Conservation (phyloP, 1,140 invertebrate genomes). For the Dendrolimus punctatus region DNA sequence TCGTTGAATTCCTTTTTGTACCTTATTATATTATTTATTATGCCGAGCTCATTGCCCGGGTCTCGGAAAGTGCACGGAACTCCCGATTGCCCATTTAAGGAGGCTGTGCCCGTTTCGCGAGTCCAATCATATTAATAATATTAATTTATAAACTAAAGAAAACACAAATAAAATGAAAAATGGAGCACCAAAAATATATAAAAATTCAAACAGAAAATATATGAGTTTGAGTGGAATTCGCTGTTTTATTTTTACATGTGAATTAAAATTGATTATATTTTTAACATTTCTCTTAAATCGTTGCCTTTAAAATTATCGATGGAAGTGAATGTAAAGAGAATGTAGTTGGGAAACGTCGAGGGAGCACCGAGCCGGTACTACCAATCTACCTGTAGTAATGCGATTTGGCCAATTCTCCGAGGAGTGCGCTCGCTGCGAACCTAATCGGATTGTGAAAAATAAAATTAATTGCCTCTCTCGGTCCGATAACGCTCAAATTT, state of each 20-base stretch:
- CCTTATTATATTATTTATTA: slow-evolving; percentile 66
- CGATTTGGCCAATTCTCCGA: slow-evolving; percentile 22
- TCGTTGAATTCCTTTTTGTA: slow-evolving; percentile 63
- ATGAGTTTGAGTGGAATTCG: slow-evolving; percentile 56
- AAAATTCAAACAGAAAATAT: slow-evolving; percentile 61
- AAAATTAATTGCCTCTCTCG: slow-evolving; percentile 16
- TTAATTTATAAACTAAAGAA: slow-evolving; percentile 65
- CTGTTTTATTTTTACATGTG: slow-evolving; percentile 42
- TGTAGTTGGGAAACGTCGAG: slow-evolving; percentile 19
- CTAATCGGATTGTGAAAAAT: slow-evolving; percentile 24
- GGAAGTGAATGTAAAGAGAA: slow-evolving; percentile 10
- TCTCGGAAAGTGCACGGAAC: slow-evolving; percentile 36
- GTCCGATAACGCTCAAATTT: background rate
- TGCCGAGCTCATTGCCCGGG: slow-evolving; percentile 66
- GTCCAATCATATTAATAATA: slow-evolving; percentile 59
- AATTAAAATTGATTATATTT: background rate
- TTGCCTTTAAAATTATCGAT: background rate
- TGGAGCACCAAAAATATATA: slow-evolving; percentile 66
- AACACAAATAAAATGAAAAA: slow-evolving; percentile 58
- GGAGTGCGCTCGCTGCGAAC: slow-evolving; percentile 19
- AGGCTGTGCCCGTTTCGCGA: slow-evolving; percentile 37
- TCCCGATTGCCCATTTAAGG: slow-evolving; percentile 63
- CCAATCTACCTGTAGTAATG: slow-evolving; percentile 22
- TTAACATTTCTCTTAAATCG: background rate
- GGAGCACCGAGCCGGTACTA: slow-evolving; percentile 5